Evolutionary conservation across 2,888 invertebrate genomes (phyloP), one percentile per base, ranked within the genome.

Genomic region (Pollenia amentaria): DNA sequence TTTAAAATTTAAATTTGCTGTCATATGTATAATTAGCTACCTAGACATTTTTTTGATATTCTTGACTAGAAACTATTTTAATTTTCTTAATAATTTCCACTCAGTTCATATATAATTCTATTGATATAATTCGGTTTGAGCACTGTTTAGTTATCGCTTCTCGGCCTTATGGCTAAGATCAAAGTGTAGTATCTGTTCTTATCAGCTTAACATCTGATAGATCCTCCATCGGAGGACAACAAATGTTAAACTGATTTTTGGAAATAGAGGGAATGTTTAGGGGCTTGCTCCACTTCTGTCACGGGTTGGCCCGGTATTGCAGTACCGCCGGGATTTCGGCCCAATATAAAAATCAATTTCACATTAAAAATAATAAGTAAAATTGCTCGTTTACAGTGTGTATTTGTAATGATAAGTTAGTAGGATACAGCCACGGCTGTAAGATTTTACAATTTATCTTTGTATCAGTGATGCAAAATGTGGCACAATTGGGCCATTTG

Each of bases 191-290:
- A 73, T 73, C 73, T 73, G 73, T 76, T 76, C 75, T 76, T 76
- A 76, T 76, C 75, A 76, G 75, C 75, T 76, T 76, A 64, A 76
- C 75, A 76, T 76, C 75, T 76, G 75, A 76, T 76, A 76, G 75
- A 82, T 82, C 76, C 82, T 82, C 82, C 82, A 82, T 82, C 82
- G 83, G 76, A 83, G 83, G 76, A 76, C 83, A 83, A 83, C 76
- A 83, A 83, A 76, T 77, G 83, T 83, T 83, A 83, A 83, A 83
- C 83, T 83, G 82, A 75, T 77, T 84, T 84, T 84, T 69, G 84
- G 84, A 76, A 82, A 60, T 18, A 60, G 76, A 62, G 69, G 82
- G 76, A 76, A 76, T 76, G 82, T 84, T 53, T 69, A 77, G 77
- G 76, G 55, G 76, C 76, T 77, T 83, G 76, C 83, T 77, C 70